Evolutionary conservation across 1,140 invertebrate species (phyloP).

Genomic region (Akabosia matsudoensis): DNA sequence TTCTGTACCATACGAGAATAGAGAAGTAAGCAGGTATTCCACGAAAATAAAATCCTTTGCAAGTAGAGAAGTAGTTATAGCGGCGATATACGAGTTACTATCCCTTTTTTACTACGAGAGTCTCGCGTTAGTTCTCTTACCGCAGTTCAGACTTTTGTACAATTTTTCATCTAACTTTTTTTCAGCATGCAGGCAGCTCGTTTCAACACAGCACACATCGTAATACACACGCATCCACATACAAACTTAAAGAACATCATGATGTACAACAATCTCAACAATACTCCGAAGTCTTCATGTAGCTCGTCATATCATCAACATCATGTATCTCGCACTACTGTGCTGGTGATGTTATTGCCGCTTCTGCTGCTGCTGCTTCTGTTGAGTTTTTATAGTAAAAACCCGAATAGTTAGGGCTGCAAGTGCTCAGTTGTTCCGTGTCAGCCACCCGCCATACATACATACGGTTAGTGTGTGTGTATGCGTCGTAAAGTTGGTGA

Average conservation of each 20-base stretch:
- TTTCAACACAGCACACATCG: neutral
- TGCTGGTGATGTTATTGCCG: neutral
- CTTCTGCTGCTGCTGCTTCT: neutral
- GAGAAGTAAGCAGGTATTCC: too few species aligned
- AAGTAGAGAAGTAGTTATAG: too few species aligned
- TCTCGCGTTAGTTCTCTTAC: neutral
- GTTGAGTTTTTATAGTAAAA: neutral
- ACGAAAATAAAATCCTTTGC: too few species aligned
- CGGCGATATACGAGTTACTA: neutral
- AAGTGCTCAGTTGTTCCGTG: conserved; percentile 23
- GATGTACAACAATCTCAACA: neutral
- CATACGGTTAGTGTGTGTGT: conserved; percentile 1
- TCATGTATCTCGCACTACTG: neutral
- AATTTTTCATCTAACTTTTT: neutral
- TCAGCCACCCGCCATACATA: conserved; percentile 22
- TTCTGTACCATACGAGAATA: too few species aligned
- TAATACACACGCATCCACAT: neutral
- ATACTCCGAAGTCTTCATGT: neutral
- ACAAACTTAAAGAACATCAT: neutral
- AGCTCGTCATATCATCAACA: neutral
- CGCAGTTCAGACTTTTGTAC: neutral
- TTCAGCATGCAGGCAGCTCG: neutral
- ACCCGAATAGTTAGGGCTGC: conserved; percentile 17
- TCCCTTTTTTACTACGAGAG: neutral
- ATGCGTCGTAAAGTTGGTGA: neutral